A percentile compares a stretch with the other conserved stretches of the same genome.
Evolutionary conservation across 2,113 vertebrate genomes (phyloP).

Genomic region (Corydoras maculifer): DNA sequence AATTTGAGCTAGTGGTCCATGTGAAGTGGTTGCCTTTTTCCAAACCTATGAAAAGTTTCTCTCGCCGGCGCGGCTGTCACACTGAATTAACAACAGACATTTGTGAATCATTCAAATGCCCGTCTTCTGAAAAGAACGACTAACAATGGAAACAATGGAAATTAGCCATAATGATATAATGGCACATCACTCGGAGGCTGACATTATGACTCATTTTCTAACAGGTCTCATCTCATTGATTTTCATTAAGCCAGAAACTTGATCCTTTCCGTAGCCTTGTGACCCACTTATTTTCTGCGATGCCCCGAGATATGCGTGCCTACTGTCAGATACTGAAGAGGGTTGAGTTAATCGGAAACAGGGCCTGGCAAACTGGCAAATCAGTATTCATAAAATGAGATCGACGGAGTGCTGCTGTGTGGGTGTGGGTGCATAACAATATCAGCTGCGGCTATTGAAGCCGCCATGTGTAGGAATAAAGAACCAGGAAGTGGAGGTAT

Average conservation of each 20-base stretch:
- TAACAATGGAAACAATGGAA: slow-evolving; percentile 59
- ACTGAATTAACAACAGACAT: slow-evolving; percentile 55
- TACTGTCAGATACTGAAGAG: slow-evolving; percentile 61
- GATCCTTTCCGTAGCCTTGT: slow-evolving; percentile 50
- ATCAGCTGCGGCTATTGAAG: slow-evolving; percentile 28
- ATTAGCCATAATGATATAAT: slow-evolving; percentile 67
- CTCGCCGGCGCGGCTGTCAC: slow-evolving; percentile 35
- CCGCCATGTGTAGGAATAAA: slow-evolving; percentile 22
- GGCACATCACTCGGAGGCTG: slow-evolving; percentile 55
- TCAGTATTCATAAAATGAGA: slow-evolving; percentile 58
- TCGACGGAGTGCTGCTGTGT: slow-evolving; percentile 33
- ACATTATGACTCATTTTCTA: slow-evolving; percentile 63
- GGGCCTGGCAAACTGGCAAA: slow-evolving; percentile 50
- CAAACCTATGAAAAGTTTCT: slow-evolving; percentile 29
- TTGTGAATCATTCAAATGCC: slow-evolving; percentile 50
- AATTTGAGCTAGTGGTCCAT: slow-evolving; percentile 2
- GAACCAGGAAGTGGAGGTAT: slow-evolving; percentile 1
- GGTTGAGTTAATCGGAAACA: slow-evolving; percentile 60
- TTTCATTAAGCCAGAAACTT: slow-evolving; percentile 63
- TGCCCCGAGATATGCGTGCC: slow-evolving; percentile 66
- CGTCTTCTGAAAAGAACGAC: slow-evolving; percentile 52
- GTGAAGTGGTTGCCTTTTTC: not conserved
- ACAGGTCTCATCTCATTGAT: slow-evolving; percentile 60
- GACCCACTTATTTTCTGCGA: slow-evolving; percentile 38
- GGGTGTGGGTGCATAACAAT: slow-evolving; percentile 26